These are phyloP conservation scores for Rhodinocichla rosea DNA, from an alignment of 2,113 vertebrate genomes.

Conservation along the genomic window DNA sequence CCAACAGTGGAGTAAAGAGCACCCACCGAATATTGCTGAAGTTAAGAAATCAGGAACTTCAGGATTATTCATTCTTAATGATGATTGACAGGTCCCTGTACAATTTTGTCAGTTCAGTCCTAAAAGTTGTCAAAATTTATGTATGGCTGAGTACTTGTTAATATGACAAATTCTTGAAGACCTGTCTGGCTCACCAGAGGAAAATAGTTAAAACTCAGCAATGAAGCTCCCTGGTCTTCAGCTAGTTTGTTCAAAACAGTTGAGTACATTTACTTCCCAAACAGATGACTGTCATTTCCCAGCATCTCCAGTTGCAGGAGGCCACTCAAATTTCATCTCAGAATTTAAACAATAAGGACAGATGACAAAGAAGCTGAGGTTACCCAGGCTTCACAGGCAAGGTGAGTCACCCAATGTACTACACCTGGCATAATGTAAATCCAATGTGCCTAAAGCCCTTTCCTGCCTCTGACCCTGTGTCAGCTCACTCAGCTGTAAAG, in stretches of 20 bases:
- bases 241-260: neutral
- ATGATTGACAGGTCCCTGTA: neutral
- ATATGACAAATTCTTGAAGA: neutral
- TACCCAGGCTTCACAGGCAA: neutral
- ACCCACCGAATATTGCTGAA: neutral
- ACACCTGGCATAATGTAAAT: fast-evolving
- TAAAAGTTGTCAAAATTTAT: neutral
- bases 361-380: neutral
- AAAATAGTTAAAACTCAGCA: neutral
- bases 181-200: neutral
- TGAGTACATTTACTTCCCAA: neutral
- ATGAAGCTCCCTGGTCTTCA: neutral
- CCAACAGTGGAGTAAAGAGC: neutral
- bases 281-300: neutral
- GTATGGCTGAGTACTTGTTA: neutral
- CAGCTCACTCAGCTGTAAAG: neutral
- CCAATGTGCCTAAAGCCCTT: neutral
- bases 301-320: neutral
- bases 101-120: neutral
- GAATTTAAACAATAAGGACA: neutral
- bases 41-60: neutral
- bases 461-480: neutral
- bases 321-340: neutral
- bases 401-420: fast-evolving
- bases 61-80: neutral